Base-by-base conservation (phyloP, 1,140 invertebrate species). In the Melipona quadrifasciata region DNA sequence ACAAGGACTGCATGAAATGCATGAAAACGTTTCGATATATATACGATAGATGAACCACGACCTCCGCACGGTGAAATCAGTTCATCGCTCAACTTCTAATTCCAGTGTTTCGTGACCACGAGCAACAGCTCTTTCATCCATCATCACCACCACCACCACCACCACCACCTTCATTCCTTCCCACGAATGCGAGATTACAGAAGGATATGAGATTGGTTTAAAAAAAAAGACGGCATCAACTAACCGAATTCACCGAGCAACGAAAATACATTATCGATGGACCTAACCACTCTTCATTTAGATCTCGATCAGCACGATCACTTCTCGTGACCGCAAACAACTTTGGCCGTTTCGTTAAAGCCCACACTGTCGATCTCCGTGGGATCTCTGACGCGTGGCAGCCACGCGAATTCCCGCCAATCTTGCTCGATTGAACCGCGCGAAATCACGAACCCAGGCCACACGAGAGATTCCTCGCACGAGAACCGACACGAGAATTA, bases 401-500 rank as follows among this genome's bases (percentile, higher is more conserved):
- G 88, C 88, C 87, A 90, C 88, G 88, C 87, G 82, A 89, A 12
- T 82, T 86, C 53, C 75, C 80, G 58, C 53, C 78, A 86, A 19
- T 82, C 31, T 75, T 73, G 39, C 3, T 27, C 61, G 84, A 73
- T 74, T 84, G 76, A 87, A 72, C 88, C 91, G 89, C 91, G 91
- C 92, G 86, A 91, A 91, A 91, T 90, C 85, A 82, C 89, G 86
- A 90, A 88, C 79, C 74, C 27, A n/a, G 31, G 24, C n/a, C 47
- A 27, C 31, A 75, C 55, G 55, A 76, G 82, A 65, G 58, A 86
- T 82, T 86, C 64, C 64, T 84, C 65, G 80, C 92, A 93, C 92
- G 92, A 93, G 64, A 90, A 78, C 80, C 87, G 80, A 89, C 85
- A 88, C 90, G 89, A 87, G 92, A 90, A 92, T 92, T 89, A 88